Conservation (phyloP, 37 sponge, comb jelly and placozoan species). For the Lycopodina hypogea region DNA sequence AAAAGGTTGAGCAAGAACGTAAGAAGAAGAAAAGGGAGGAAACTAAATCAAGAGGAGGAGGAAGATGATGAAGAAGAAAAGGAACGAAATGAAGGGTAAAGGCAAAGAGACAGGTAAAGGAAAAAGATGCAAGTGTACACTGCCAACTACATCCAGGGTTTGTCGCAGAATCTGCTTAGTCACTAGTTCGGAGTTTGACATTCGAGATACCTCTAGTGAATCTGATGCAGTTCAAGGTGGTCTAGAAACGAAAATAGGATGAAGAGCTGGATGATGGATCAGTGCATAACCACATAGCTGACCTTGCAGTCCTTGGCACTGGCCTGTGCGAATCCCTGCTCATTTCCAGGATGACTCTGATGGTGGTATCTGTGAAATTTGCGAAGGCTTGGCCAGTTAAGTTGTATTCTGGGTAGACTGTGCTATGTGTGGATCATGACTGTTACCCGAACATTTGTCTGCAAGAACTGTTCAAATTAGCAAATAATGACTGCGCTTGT, state of each 20-base stretch:
- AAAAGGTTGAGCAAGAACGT: not conserved
- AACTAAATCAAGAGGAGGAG: not conserved
- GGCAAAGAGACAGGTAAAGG: not conserved
- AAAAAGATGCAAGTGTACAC: not conserved
- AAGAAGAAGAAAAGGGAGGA: not conserved
- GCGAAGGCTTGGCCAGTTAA: too few species aligned
- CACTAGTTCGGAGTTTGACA: too few species aligned
- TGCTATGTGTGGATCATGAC: not conserved
- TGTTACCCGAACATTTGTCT: not conserved
- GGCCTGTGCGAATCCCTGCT: not conserved
- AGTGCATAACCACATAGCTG: too few species aligned
- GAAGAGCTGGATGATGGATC: too few species aligned
- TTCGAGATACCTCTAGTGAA: not conserved
- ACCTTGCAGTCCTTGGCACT: not conserved
- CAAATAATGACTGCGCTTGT: too few species aligned
- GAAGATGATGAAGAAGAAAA: not conserved
- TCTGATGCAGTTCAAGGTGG: not conserved
- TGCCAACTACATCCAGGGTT: too few species aligned
- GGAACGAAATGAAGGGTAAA: too few species aligned
- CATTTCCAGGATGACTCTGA: not conserved
- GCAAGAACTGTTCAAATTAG: too few species aligned
- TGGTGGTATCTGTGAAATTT: not conserved
- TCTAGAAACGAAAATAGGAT: not conserved
- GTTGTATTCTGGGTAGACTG: constrained; percentile 15
- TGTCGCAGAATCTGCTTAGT: too few species aligned